These are phyloP conservation scores for Nothocercus nigrocapillus DNA, from an alignment of 2,113 vertebrate species.

Conservation along the genomic window DNA sequence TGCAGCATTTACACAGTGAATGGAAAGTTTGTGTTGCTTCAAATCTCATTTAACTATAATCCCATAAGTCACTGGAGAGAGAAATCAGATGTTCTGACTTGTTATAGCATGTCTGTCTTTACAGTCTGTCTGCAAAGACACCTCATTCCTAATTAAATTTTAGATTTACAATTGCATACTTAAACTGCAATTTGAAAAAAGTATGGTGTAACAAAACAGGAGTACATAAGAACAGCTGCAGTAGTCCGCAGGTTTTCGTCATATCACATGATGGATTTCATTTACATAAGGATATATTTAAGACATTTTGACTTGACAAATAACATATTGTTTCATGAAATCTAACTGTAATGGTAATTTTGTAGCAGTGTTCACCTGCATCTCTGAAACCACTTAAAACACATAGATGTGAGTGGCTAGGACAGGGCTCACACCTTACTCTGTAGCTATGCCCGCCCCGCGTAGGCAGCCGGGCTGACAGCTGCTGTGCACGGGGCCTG, in stretches of 20 bases:
- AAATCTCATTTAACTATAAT: slow-evolving; percentile 1
- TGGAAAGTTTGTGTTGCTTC: slow-evolving; percentile 17
- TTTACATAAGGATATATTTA: background rate
- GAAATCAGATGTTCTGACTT: background rate
- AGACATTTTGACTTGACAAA: background rate
- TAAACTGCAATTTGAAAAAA: slow-evolving; percentile 37
- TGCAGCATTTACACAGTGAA: background rate
- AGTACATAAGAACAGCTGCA: background rate
- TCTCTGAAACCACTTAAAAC: background rate
- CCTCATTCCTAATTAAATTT: slow-evolving; percentile 46
- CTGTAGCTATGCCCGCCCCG: fast-evolving
- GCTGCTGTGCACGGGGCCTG: background rate
- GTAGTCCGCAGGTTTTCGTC: background rate
- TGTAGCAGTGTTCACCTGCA: background rate
- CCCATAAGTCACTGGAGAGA: slow-evolving; percentile 17
- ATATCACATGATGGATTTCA: background rate
- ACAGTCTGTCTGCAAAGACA: background rate
- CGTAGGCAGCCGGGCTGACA: background rate
- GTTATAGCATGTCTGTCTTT: background rate
- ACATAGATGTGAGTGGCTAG: background rate
- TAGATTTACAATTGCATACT: background rate
- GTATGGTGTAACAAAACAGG: background rate
- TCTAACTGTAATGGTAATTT: background rate
- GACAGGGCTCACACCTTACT: background rate
- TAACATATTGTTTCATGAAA: background rate